phyloP scores from a whole-genome alignment of 2,888 invertebrate genomes.

The Perizoma affinitatum region DNA sequence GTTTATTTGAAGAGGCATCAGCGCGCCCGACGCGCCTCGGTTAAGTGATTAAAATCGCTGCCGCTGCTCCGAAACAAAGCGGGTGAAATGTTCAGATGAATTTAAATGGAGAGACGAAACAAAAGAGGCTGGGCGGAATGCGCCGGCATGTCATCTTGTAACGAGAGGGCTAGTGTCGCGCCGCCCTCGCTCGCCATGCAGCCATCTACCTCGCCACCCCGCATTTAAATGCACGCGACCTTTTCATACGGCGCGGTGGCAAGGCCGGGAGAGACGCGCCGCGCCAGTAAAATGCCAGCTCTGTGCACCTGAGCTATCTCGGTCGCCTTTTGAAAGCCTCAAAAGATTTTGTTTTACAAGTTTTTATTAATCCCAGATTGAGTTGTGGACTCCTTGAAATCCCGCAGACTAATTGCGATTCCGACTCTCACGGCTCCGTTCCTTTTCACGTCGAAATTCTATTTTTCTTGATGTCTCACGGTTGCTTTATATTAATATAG shows the following conservation, averaged over 20 bases:
- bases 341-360: conserved; percentile 27
- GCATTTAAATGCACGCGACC: conserved; percentile 47
- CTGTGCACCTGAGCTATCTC: conserved; percentile 45
- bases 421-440: conserved; percentile 2
- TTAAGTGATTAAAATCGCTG: conserved; percentile 79
- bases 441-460: conserved; percentile 3
- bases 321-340: conserved; percentile 42
- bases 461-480: no score
- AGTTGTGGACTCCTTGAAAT: conserved; percentile 23
- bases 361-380: conserved; percentile 32
- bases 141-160: conserved; percentile 57
- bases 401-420: conserved; percentile 29
- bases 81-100: conserved; percentile 70
- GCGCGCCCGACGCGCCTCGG: conserved; percentile 54
- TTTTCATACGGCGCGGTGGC: conserved; percentile 35
- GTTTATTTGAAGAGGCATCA: conserved; percentile 56
- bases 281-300: conserved; percentile 38
- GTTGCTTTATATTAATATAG: no score
- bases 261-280: conserved; percentile 23
- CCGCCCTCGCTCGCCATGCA: conserved; percentile 19
- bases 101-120: conserved; percentile 72
- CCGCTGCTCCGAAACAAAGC: conserved; percentile 67
- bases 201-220: conserved; percentile 31
- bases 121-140: conserved; percentile 52
- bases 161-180: conserved; percentile 44